These are phyloP conservation scores for Lanistes nyassanus DNA, from an alignment of 1,140 invertebrate species.

Conservation along the genomic window DNA sequence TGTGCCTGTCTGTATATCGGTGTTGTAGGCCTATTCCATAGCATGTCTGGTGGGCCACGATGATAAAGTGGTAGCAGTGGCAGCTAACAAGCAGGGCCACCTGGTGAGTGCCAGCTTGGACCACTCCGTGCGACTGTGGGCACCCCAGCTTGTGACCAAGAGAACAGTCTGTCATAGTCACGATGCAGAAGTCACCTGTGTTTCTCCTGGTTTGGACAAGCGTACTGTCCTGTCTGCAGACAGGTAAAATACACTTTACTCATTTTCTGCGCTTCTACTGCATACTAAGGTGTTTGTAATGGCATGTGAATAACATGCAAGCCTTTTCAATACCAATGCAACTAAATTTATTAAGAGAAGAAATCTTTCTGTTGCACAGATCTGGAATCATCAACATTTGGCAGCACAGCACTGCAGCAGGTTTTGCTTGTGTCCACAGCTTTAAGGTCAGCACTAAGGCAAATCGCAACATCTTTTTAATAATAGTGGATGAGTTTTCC, in stretches of 20 bases:
- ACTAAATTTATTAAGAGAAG: not conserved
- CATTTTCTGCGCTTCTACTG: not conserved
- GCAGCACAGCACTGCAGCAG: slow-evolving; percentile 13
- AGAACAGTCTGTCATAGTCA: slow-evolving; percentile 33
- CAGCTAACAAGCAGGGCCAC: slow-evolving; percentile 38
- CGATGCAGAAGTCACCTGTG: slow-evolving; percentile 52
- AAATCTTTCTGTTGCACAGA: slow-evolving; percentile 34
- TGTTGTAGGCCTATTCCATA: slow-evolving; percentile 53
- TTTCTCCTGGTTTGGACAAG: slow-evolving; percentile 26
- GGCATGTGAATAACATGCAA: not conserved
- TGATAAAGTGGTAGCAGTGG: slow-evolving; percentile 53
- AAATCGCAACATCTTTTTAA: no score
- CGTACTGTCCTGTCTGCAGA: slow-evolving; percentile 45
- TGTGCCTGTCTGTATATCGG: no score
- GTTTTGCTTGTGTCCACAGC: slow-evolving; percentile 21
- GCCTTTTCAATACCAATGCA: slow-evolving; percentile 13
- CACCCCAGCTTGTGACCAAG: slow-evolving; percentile 34
- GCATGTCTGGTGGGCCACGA: slow-evolving; percentile 56
- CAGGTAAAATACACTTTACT: slow-evolving; percentile 43
- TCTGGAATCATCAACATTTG: slow-evolving; percentile 53
- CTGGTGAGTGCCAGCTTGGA: slow-evolving; percentile 55
- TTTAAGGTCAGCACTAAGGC: slow-evolving; percentile 27
- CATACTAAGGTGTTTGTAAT: not conserved
- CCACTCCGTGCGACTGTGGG: slow-evolving; percentile 53
- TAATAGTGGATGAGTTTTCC: no score